Base-by-base conservation (phyloP, 2,797 vertebrate genomes). In the Loris lydekkerianus region DNA sequence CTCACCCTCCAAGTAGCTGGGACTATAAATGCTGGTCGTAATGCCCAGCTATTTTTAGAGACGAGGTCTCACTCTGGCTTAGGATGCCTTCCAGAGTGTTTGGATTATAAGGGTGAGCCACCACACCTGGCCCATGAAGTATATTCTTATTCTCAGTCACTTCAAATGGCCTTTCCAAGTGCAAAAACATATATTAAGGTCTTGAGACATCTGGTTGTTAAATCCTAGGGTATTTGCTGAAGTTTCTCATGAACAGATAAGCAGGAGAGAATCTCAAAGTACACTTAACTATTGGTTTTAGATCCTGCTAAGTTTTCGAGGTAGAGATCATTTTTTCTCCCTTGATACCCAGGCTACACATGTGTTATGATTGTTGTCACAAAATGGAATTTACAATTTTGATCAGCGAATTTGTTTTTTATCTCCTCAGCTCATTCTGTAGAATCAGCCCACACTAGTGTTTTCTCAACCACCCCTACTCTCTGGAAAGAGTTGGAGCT, bases 371-470 rank as follows among this genome's bases (percentile, higher is more conserved):
- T 87, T 91, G 56, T 89, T 11, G 43, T 91, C 83, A 80, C 86
- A 91, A 81, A 94, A 49, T 76, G 63, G 72, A 77, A 89, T 86
- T 87, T 69, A 53, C 13, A 37, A 1, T 37, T 87, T 94, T 90
- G 46, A 46, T 75, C 25, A 61, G 53, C 0, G 3, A 40, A 13
- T 86, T 77, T 46, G 93, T 53, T 53, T 80, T 75, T 92, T 34
- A 40, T 86, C 37, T 95, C 67, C 60, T 90, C 29, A 18, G 20
- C 43, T 58, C 53, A 25, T 58, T 89, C 60, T 87, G 25, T 82
- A 34, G 43, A 75, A 7, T 96, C 43, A 87, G 18, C 37, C 37
- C 7, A 17, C 5, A 4, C 29, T 53, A 40, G 31, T 27, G n/a
- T 83, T 49, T 91, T 61, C 29, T 40, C 7, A n/a, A 20, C 56